Evolutionary conservation across 2,888 invertebrate genomes (phyloP), one percentile per base, ranked within the genome.

Genomic region (Eristalis pertinax): DNA sequence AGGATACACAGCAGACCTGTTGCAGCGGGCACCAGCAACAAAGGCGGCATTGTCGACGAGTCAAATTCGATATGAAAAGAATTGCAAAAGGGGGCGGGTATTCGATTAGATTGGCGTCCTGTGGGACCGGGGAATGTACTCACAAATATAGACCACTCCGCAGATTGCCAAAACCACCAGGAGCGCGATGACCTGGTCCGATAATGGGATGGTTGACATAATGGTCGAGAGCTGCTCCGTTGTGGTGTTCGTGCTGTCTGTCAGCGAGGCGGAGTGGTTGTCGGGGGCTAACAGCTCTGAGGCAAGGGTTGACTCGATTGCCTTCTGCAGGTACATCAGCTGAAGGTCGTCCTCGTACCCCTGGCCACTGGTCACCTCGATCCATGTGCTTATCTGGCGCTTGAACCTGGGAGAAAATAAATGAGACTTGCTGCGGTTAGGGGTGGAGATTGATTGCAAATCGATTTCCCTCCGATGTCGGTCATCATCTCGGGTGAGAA

Each of bases 1-100:
- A 97, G 95, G 89, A 97, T 95, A 68, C 95, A 95, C 89, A 97
- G 94, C 70, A 97, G 93, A 90, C 95, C 97, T 93, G 90, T 67
- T 89, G 88, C 63, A 68, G 35, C 26, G 0, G 35, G 8, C 8
- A 24, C 5, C 43, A 22, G 35, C 43, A 22, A 26, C 24, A 41
- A 62, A 32, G 60, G 41, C 58, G 60, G 19, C 11, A n/a, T 43
- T 15, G 68, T 63, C n/a, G 24, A 29, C 5, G 32, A 35, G 41
- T 62, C 22, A 62, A 78, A 86, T 78, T 86, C 70, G 67, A 38
- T 86, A 78, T 24, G 24, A 63, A 76, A 72, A 72, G n/a, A 38
- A 38, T 67, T 24, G 35, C 41, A 19, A 72, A 70, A 43, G 29
- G n/a, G 58, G 58, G n/a, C 60, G 50, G 10, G 63, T 43, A 67